Evolutionary conservation across 2,888 invertebrate genomes (phyloP), one percentile per base, ranked within the genome.

Genomic region (Vannuccia rotundouncinata): DNA sequence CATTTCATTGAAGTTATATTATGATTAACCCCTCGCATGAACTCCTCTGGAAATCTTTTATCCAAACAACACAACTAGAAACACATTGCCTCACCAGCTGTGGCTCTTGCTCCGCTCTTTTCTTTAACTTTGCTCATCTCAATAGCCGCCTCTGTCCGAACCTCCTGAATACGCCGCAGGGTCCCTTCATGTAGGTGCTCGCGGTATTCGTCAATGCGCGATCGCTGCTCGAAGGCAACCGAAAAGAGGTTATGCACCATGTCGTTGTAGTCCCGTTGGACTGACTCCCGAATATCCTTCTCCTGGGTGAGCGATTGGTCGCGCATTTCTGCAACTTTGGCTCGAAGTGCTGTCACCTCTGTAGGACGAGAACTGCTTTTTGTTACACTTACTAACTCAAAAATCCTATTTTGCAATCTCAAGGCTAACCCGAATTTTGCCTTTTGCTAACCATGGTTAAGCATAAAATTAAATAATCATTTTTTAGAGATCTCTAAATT

Each of bases 291-390:
- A 29, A 87, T 83, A 74, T 85, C 85, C 45, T 82, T 81, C 82
- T 87, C 86, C 79, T 84, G 85, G 13, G 83, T 84, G 80, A 85
- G 78, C 74, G 82, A 84, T 79, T 83, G 82, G 74, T 86, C 84
- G 30, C 85, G 79, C 86, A 87, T 86, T 83, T 87, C 87, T 28
- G 83, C 83, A 17, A 87, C 84, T 83, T 87, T 86, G 28, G 86
- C 86, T 79, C 87, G 76, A 78, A 87, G 82, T 0, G 87, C 87
- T 25, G 86, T 87, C 74, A 88, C 84, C 82, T 88, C 86, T 86
- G 83, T 10, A 78, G 74, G 5, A 45, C 5, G 45, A 45, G 45
- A 45, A 45, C 45, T 0, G 5, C 1, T 1, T 66, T 66, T n/a
- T n/a, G n/a, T n/a, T n/a, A n/a, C n/a, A n/a, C n/a, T n/a, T n/a